phyloP scores from a whole-genome alignment of 2,797 vertebrate genomes.

The Lycodopsis pacificus region DNA sequence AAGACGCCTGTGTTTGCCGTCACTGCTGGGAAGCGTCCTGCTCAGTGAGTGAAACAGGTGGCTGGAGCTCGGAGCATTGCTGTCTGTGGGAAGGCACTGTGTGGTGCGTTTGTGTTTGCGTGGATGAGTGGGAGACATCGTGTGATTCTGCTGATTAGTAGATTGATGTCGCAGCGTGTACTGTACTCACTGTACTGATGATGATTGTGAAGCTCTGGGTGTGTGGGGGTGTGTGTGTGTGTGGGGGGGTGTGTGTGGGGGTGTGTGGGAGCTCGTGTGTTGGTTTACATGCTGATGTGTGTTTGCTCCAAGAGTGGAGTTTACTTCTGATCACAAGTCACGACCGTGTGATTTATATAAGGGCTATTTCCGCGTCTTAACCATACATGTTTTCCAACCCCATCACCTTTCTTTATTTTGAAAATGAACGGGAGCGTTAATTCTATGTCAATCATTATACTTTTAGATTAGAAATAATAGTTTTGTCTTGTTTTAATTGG shows the following conservation, averaged over 20 bases:
- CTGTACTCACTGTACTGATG: conserved; percentile 28
- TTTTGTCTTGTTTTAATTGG: conserved; percentile 30
- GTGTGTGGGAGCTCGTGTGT: conserved; percentile 23
- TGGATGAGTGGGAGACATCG: conserved; percentile 34
- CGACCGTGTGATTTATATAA: conserved; percentile 80
- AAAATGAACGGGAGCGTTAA: background rate
- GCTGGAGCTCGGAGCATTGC: conserved; percentile 70
- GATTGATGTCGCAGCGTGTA: conserved; percentile 37
- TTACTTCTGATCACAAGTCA: conserved; percentile 79
- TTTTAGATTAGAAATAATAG: conserved; percentile 28
- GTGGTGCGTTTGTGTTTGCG: conserved; percentile 14
- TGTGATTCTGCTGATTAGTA: conserved; percentile 47
- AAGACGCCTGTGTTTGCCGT: conserved; percentile 46
- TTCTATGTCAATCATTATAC: background rate
- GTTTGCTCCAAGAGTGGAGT: conserved; percentile 78
- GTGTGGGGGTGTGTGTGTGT: conserved; percentile 5
- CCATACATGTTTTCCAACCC: conserved; percentile 10
- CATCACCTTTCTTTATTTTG: background rate
- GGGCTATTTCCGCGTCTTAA: conserved; percentile 74
- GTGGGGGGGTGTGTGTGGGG: conserved; percentile 17
- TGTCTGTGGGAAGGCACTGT: conserved; percentile 35
- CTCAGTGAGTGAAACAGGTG: conserved; percentile 51
- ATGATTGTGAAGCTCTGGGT: conserved; percentile 24
- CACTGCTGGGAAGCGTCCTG: conserved; percentile 32
- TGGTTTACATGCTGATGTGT: conserved; percentile 43